Evolutionary conservation across 2,888 invertebrate genomes (phyloP).

Genomic region (Orthonychiurus folsomi): DNA sequence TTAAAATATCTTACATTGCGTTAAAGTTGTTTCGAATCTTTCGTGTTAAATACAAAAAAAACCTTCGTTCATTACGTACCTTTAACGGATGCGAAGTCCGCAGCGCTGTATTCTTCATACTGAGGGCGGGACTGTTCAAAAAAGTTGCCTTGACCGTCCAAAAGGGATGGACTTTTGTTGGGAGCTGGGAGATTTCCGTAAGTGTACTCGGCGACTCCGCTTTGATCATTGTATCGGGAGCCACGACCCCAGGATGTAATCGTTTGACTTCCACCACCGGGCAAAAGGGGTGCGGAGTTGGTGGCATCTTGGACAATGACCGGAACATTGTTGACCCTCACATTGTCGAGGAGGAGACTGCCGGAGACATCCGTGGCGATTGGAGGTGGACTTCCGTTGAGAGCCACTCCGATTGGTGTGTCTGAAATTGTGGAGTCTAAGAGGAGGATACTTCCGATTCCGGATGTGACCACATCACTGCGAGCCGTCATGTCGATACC

Average conservation of each 20-base stretch:
- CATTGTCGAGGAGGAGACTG: constrained; percentile 33
- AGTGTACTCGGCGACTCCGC: constrained; percentile 20
- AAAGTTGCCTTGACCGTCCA: constrained; percentile 29
- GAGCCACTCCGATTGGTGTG: constrained; percentile 23
- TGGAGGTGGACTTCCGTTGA: constrained; percentile 17
- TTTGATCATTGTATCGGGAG: constrained; percentile 26
- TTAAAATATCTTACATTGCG: too few relatives aligned
- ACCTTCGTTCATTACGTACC: too few relatives aligned
- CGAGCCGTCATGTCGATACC: constrained; percentile 30
- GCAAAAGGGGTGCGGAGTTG: constrained; percentile 3
- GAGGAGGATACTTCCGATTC: constrained; percentile 29
- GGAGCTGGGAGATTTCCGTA: constrained; percentile 19
- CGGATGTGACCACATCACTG: constrained; percentile 2
- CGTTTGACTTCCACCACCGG: constrained; percentile 20
- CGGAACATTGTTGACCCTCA: constrained; percentile 20
- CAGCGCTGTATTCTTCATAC: constrained; percentile 21
- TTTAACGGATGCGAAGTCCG: constrained; percentile 27
- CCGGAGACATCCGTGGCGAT: constrained; percentile 23
- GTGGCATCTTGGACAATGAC: constrained; percentile 17
- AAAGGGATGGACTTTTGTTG: constrained; percentile 21
- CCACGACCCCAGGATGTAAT: constrained; percentile 32
- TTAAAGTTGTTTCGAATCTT: too few relatives aligned
- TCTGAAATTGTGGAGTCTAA: constrained; percentile 28
- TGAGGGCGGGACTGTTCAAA: constrained; percentile 31
- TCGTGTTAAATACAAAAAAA: too few relatives aligned